Conservation (phyloP, 2,888 invertebrate species). For the Ophioninae sp. region DNA sequence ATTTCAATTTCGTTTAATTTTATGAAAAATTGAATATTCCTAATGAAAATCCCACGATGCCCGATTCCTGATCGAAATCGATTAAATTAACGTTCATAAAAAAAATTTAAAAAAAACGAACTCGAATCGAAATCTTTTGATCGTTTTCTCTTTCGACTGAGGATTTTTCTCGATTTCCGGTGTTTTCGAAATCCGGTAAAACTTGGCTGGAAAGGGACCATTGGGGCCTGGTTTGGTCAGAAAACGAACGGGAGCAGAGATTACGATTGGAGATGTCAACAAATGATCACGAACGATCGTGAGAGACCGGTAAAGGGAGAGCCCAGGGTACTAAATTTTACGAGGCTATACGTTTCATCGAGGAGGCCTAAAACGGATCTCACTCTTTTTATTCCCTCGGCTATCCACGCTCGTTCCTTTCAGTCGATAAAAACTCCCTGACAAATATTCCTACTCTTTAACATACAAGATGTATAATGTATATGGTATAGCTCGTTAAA, state of each 20-base stretch:
- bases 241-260: not conserved
- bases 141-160: too few species aligned
- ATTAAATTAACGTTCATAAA: too few species aligned
- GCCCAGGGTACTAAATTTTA: not conserved
- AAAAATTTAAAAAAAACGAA: too few species aligned
- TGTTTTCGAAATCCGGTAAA: not conserved
- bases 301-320: not conserved
- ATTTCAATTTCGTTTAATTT: too few species aligned
- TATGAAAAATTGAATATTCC: too few species aligned
- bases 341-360: not conserved
- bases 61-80: too few species aligned
- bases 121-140: too few species aligned
- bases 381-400: not conserved
- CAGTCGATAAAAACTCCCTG: constrained; percentile 6
- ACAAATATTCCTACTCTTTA: constrained; percentile 4
- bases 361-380: not conserved
- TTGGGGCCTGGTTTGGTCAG: not conserved
- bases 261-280: not conserved
- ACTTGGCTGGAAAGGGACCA: not conserved
- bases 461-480: constrained; percentile 12
- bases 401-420: not conserved
- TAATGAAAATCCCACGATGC: too few species aligned
- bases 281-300: not conserved
- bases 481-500: constrained; percentile 18
- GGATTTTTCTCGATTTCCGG: not conserved